Evolutionary conservation across 2,113 vertebrate genomes (phyloP), one percentile per base, ranked within the genome.

Genomic region (Camelus dromedarius): DNA sequence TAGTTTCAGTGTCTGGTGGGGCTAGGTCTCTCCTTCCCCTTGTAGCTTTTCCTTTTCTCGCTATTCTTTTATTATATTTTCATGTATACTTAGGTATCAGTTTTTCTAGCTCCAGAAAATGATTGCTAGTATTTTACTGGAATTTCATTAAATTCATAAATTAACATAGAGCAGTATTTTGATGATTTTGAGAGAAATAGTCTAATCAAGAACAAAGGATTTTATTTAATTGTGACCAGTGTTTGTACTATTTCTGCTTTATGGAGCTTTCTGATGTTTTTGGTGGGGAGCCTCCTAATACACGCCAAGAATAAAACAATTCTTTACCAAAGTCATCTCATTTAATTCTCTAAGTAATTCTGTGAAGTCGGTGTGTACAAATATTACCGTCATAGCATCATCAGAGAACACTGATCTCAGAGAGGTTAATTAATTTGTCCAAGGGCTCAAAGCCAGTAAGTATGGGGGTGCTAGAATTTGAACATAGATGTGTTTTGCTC

Each of bases 381-480:
- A 86, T 82, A 89, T 48, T 75, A 46, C 20, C 19, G 13, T 70
- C 12, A 70, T 92, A 38, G n/a, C 52, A 77, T 64, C 62, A 35
- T 77, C 69, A 95, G 87, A 82, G 96, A 95, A 93, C 70, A 72
- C 60, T 60, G 20, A 84, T 76, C 48, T 95, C 35, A 86, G 52
- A 85, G 69, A 90, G 32, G 35, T 86, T 82, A 46, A 64, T 2
- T 96, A 67, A 82, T 85, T 92, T 96, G 35, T 96, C 30, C 16
- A 70, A 56, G 50, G 60, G 18, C 70, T 79, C n/a, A 87, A 24
- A 83, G 73, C 54, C 77, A 56, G 16, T 84, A 73, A 83, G 48
- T 89, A 52, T 91, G 11, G 12, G 2, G 60, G 73, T 54, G 50
- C 13, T 95, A 76, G 48, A 88, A 81, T 96, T 91, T 83, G 83